These are phyloP conservation scores for Dasypus novemcinctus DNA, from an alignment of 2,113 vertebrate genomes.

Conservation along the genomic window DNA sequence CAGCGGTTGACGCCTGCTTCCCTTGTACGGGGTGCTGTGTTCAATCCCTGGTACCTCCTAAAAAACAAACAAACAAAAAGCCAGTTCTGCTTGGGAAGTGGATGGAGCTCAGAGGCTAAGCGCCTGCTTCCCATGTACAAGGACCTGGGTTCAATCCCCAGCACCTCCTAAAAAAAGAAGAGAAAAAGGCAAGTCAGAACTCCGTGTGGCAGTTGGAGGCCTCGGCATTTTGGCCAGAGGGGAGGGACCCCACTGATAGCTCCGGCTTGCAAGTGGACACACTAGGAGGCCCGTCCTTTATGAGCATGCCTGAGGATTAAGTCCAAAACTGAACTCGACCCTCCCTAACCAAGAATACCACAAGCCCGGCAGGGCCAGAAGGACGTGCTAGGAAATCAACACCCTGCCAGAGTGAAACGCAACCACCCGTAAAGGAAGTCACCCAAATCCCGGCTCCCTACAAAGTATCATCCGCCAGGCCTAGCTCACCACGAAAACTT, in stretches of 20 bases:
- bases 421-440: neutral
- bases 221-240: neutral
- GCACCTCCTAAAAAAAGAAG: too few relatives aligned
- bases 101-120: too few relatives aligned
- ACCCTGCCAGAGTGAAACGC: neutral
- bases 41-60: too few relatives aligned
- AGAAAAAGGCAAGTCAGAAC: too few relatives aligned
- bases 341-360: neutral
- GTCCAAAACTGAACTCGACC: neutral
- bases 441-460: neutral
- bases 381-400: neutral
- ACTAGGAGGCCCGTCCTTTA: neutral
- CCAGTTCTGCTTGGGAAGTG: too few relatives aligned
- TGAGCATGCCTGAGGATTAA: neutral
- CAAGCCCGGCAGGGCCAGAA: neutral
- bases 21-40: too few relatives aligned
- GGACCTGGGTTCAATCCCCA: too few relatives aligned
- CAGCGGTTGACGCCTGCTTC: too few relatives aligned
- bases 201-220: too few relatives aligned
- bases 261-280: neutral
- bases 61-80: too few relatives aligned
- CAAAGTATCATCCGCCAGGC: neutral
- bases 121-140: too few relatives aligned
- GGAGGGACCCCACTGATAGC: too few relatives aligned
- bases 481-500: neutral